phyloP scores from a whole-genome alignment of 2,888 invertebrate species.

The Epistrophe eligans region DNA sequence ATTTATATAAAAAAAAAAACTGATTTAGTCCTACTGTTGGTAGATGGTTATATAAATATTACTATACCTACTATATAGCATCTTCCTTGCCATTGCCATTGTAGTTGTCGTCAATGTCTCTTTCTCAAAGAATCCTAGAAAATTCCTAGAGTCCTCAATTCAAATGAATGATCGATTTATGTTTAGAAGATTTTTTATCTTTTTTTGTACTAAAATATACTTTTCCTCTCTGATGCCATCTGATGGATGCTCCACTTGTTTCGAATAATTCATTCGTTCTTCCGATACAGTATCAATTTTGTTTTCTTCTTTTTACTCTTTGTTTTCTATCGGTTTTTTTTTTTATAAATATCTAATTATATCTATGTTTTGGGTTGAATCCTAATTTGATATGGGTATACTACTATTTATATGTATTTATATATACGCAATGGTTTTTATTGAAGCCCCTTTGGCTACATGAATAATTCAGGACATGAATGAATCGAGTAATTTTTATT shows the following conservation, averaged over 20 bases:
- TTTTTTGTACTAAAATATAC: background rate
- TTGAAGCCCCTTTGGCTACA: slow-evolving; percentile 5
- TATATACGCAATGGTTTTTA: slow-evolving; percentile 14
- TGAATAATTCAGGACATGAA: slow-evolving; percentile 71
- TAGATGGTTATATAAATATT: background rate
- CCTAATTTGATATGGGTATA: slow-evolving; percentile 49
- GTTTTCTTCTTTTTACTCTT: background rate
- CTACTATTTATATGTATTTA: accelerated
- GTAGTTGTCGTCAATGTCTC: slow-evolving; percentile 26
- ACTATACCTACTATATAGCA: background rate
- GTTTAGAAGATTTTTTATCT: slow-evolving; percentile 35
- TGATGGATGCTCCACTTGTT: slow-evolving; percentile 22
- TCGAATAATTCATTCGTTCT: slow-evolving; percentile 44
- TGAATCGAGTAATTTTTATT: slow-evolving; percentile 72
- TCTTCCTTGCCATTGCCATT: slow-evolving; percentile 7
- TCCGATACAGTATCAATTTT: slow-evolving; percentile 37
- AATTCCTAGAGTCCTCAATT: slow-evolving; percentile 39
- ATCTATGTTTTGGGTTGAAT: slow-evolving; percentile 40
- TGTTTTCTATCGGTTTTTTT: slow-evolving; percentile 5
- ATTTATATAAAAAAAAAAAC: background rate
- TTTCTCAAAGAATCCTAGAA: slow-evolving; percentile 1
- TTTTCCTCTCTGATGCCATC: slow-evolving; percentile 4
- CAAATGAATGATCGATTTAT: slow-evolving; percentile 72
- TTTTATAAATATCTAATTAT: slow-evolving; percentile 46
- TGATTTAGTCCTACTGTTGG: background rate